phyloP scores from a whole-genome alignment of 2,113 vertebrate species.

The Dasypus novemcinctus region DNA sequence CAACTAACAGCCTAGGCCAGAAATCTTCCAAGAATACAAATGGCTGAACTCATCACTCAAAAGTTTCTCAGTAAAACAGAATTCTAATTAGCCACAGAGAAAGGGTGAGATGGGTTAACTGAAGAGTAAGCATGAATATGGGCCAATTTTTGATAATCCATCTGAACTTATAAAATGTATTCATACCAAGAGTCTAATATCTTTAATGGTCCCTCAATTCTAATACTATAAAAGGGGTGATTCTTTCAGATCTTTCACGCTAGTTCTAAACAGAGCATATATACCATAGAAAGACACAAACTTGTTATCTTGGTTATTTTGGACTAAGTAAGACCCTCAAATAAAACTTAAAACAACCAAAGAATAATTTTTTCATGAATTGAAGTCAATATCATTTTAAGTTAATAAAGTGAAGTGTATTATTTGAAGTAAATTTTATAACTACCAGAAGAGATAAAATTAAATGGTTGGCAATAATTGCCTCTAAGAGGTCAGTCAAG shows the following conservation, averaged over 20 bases:
- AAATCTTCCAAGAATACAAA: neutral
- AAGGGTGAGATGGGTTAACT: neutral
- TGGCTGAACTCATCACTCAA: neutral
- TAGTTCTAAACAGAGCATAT: neutral
- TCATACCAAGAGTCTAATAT: neutral
- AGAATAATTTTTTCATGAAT: neutral
- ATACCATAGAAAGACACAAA: neutral
- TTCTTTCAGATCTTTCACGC: neutral
- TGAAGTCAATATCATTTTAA: neutral
- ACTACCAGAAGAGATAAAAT: slow-evolving; percentile 25
- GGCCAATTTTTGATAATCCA: neutral
- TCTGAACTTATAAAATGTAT: neutral
- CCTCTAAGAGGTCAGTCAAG: neutral
- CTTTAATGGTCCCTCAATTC: neutral
- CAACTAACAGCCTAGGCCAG: neutral
- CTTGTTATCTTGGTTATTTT: neutral
- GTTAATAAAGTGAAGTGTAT: slow-evolving; percentile 33
- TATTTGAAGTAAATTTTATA: slow-evolving; percentile 35
- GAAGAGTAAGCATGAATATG: neutral
- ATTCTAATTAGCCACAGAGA: neutral
- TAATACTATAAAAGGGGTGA: neutral
- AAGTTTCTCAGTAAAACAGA: neutral
- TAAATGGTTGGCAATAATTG: slow-evolving; percentile 4
- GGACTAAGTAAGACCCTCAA: neutral
- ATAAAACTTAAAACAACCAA: neutral